Base-by-base conservation (phyloP, 2,113 vertebrate species). In the Enhydra lutris region DNA sequence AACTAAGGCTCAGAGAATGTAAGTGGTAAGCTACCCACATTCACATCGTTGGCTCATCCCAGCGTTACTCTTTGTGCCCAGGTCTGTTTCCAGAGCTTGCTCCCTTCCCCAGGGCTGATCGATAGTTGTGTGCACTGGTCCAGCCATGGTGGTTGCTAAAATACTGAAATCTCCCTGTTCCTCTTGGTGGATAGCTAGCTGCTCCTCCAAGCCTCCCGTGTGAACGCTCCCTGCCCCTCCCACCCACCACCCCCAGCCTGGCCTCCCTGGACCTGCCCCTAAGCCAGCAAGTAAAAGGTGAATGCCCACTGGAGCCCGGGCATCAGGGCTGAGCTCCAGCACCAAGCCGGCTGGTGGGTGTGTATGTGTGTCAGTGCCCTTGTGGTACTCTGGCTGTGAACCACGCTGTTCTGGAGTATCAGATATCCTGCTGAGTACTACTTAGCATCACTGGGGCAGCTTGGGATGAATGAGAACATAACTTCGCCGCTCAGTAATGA, bases 401-500 rank as follows among this genome's bases (percentile, higher is more conserved):
- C 50, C 59, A 13, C 31, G 18, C 31, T 55, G 26, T 45, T 4
- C 0, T 23, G 34, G 34, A 12, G 47, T 45, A 12, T 24, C 50
- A 0, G 15, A n/a, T 34, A 1, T 34, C 85, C 10, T 63, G 89
- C 89, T 93, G 59, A 52, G 86, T 4, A 26, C 76, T 55, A 86
- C 92, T 71, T 50, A 63, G 4, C 42, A 39, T 57, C 80, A 71
- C 14, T 15, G 36, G 57, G 79, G 26, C 34, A 42, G 50, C 47
- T 84, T 78, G 29, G 83, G 47, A 71, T 96, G 83, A 84, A 78
- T 73, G 59, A 52, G 89, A 96, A 95, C 88, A 29, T 18, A 74
- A 17, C 74, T 79, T 61, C 61, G 47, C 76, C 80, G 78, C 21
- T 93, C 85, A 80, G 26, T 80, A 55, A 80, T 71, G 82, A 63